Evolutionary conservation across 2,888 invertebrate species (phyloP).

Genomic region (Lycocerus yunnanus): DNA sequence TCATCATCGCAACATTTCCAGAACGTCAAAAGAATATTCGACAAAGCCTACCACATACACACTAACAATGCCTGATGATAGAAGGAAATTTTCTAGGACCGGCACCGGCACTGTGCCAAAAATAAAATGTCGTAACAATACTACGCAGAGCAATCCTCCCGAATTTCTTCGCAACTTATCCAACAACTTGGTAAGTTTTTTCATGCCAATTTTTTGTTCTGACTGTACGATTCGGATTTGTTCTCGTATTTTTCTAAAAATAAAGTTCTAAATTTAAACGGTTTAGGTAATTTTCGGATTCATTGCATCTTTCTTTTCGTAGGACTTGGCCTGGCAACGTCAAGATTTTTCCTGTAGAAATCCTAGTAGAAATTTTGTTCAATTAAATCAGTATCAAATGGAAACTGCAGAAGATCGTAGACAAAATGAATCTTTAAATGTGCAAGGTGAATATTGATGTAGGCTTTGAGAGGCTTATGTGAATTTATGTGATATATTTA

Average conservation of each 20-base stretch:
- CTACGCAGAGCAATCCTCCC: slow-evolving; percentile 28
- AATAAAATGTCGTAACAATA: slow-evolving; percentile 63
- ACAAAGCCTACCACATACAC: not conserved
- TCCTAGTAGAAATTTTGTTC: slow-evolving; percentile 41
- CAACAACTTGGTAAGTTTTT: slow-evolving; percentile 41
- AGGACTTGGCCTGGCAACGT: slow-evolving; percentile 46
- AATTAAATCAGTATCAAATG: slow-evolving; percentile 39
- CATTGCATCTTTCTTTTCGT: slow-evolving; percentile 26
- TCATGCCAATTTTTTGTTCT: slow-evolving; percentile 6
- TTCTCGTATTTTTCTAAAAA: slow-evolving; percentile 27
- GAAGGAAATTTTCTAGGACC: slow-evolving; percentile 48
- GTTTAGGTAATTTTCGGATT: slow-evolving; percentile 7
- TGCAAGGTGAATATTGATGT: slow-evolving; percentile 10
- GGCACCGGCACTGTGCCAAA: slow-evolving; percentile 72
- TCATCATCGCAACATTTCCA: not conserved
- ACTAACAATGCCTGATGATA: slow-evolving; percentile 49
- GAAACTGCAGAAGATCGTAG: slow-evolving; percentile 37
- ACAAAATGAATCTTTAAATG: slow-evolving; percentile 17
- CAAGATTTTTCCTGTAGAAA: slow-evolving; percentile 39
- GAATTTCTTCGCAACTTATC: slow-evolving; percentile 41
- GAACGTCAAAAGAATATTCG: not conserved
- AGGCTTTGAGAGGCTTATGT: not conserved
- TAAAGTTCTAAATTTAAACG: slow-evolving; percentile 34
- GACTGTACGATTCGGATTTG: slow-evolving; percentile 7
- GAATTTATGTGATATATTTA: slow-evolving; percentile 3